Evolutionary conservation across 2,113 vertebrate species (phyloP).

Genomic region (Eptesicus fuscus): DNA sequence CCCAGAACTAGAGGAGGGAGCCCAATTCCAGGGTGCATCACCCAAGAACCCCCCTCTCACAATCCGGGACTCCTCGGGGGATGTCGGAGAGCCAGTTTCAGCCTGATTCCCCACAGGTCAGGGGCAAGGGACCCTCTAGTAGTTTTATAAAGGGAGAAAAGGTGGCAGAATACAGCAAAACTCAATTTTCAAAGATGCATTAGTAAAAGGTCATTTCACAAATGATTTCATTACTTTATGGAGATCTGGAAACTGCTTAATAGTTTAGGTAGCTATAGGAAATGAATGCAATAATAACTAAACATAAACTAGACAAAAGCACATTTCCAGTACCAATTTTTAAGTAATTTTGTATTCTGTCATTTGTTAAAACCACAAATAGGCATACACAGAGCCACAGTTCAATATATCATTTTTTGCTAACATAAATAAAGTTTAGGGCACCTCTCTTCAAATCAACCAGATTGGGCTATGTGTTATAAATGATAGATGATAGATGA

Average conservation of each 20-base stretch:
- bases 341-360: constrained; percentile 84
- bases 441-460: constrained; percentile 74
- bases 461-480: constrained; percentile 71
- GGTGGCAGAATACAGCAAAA: neutral
- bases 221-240: neutral
- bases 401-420: constrained; percentile 78
- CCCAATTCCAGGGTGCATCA: no score
- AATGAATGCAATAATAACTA: constrained; percentile 75
- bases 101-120: no score
- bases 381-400: constrained; percentile 75
- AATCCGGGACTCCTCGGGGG: no score
- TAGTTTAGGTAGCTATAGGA: constrained; percentile 27
- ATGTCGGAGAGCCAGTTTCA: no score
- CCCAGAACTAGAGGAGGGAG: no score
- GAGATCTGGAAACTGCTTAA: neutral
- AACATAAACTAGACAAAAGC: constrained; percentile 79
- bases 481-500: constrained; percentile 44
- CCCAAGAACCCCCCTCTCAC: no score
- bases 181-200: neutral
- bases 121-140: no score
- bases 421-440: constrained; percentile 81
- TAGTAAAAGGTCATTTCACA: neutral
- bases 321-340: constrained; percentile 81
- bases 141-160: neutral
- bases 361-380: constrained; percentile 83